Percentiles rank a stretch among this genome's conserved stretches.
phyloP scores from a whole-genome alignment of 2,113 vertebrate genomes.

The Antidorcas marsupialis region DNA sequence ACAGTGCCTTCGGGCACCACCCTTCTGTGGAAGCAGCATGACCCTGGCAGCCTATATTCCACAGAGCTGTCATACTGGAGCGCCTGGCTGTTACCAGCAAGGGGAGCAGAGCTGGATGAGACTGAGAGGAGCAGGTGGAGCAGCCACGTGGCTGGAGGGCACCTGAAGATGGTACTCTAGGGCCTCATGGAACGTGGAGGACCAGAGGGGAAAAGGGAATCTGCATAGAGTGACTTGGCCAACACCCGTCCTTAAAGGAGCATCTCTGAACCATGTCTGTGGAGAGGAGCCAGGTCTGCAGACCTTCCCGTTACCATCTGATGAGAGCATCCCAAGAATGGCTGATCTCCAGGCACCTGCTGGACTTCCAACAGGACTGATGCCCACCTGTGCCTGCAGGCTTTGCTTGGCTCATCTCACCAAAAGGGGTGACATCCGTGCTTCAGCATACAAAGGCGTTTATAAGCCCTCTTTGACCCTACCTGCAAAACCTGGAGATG shows the following conservation, averaged over 20 bases:
- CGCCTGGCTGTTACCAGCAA: background rate
- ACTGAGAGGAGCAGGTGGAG: background rate
- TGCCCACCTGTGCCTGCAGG: background rate
- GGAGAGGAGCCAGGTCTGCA: background rate
- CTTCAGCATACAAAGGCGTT: background rate
- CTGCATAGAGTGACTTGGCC: background rate
- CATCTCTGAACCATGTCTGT: background rate
- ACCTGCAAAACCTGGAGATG: background rate
- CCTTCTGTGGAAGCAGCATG: background rate
- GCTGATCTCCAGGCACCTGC: background rate
- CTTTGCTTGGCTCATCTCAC: background rate
- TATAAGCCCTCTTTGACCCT: background rate
- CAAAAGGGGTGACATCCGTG: background rate
- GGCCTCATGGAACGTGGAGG: background rate
- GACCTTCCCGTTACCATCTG: background rate
- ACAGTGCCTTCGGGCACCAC: background rate
- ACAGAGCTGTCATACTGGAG: background rate
- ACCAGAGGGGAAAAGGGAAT: background rate
- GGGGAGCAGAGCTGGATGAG: background rate
- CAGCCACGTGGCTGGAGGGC: background rate
- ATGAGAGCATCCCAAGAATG: background rate
- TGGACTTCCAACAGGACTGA: background rate
- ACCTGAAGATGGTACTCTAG: no score
- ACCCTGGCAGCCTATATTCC: rapidly evolving
- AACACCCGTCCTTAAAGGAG: background rate